Conservation (phyloP, 2,113 vertebrate species). For the Protobothrops mucrosquamatus region DNA sequence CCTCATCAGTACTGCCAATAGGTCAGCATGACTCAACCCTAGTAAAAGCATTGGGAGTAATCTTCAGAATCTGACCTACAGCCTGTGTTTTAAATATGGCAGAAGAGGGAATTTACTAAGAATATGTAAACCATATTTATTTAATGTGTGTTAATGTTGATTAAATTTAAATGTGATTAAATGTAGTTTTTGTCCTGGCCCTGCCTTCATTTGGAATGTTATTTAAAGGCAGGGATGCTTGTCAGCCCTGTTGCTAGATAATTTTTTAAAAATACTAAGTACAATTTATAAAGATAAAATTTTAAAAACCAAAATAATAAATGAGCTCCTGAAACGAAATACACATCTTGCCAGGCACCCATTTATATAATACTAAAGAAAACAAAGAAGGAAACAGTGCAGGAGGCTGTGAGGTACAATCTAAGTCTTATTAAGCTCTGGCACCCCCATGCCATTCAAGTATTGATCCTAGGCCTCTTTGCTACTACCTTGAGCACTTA, state of each 20-base stretch:
- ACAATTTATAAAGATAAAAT: background rate
- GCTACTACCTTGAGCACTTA: background rate
- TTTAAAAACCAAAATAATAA: background rate
- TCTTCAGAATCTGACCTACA: background rate
- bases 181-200: background rate
- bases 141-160: background rate
- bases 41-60: background rate
- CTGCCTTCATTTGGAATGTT: background rate
- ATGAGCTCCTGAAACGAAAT: background rate
- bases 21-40: background rate
- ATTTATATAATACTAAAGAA: background rate
- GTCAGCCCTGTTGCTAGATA: background rate
- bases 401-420: background rate
- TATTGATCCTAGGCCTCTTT: background rate
- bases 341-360: background rate
- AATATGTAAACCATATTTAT: background rate
- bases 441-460: background rate
- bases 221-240: background rate
- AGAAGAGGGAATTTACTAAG: background rate
- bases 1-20: background rate
- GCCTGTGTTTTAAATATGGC: background rate
- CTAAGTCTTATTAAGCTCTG: background rate
- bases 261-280: background rate
- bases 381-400: background rate
- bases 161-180: background rate